phyloP scores from a whole-genome alignment of 37 sponge, comb jelly and placozoan species.

The Spongilla lacustris region DNA sequence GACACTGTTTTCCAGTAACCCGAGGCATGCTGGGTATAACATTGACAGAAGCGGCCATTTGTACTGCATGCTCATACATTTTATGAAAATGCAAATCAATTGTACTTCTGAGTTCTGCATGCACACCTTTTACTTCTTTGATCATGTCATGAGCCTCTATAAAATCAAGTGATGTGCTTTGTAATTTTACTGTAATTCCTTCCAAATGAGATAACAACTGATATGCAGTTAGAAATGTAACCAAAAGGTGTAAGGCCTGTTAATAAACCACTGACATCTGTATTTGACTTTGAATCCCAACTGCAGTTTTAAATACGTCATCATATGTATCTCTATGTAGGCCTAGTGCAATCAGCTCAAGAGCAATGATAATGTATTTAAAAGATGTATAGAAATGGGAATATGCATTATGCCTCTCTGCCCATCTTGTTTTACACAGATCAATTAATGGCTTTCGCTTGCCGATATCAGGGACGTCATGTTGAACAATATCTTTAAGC shows the following conservation, averaged over 20 bases:
- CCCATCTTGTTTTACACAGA: constrained; percentile 54
- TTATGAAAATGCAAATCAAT: constrained; percentile 2
- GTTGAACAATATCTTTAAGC: constrained; percentile 20
- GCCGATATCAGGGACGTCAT: constrained; percentile 19
- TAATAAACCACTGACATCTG: too few species aligned
- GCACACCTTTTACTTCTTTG: not conserved
- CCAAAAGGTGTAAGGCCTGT: too few species aligned
- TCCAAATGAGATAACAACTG: constrained; percentile 20
- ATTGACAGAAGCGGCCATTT: too few species aligned
- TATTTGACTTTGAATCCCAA: too few species aligned
- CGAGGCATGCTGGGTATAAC: too few species aligned
- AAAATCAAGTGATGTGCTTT: constrained; percentile 30
- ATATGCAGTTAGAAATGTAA: not conserved
- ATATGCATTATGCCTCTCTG: constrained; percentile 52
- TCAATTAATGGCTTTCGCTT: constrained; percentile 40
- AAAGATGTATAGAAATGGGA: constrained; percentile 28
- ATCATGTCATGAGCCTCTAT: constrained; percentile 29
- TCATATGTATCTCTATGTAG: not conserved
- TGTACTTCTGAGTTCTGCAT: not conserved
- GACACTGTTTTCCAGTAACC: too few species aligned
- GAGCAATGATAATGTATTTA: not conserved
- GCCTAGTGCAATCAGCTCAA: constrained; percentile 14
- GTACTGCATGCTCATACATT: not conserved
- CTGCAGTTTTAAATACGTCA: not conserved
- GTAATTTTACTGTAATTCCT: constrained; percentile 50